Base-by-base conservation (phyloP, 2,797 vertebrate genomes). In the Melanogrammus aeglefinus region DNA sequence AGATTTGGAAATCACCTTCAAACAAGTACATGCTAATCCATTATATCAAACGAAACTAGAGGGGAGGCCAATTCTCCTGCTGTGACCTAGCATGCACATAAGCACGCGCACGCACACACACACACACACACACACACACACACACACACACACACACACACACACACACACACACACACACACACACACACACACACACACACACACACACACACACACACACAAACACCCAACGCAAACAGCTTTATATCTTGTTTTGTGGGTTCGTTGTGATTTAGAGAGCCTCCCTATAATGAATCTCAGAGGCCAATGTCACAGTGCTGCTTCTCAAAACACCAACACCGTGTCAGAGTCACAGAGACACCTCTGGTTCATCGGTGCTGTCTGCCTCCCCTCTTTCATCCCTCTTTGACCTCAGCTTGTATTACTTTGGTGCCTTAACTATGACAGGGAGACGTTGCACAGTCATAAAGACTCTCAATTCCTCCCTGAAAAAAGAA, bases 201-300 rank as follows among this genome's bases (percentile, higher is more conserved):
- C 77, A 74, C 36, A 35, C 73, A 47, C 73, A 44, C 24, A 74
- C 38, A 44, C 73, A 29, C 38, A 74, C 73, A 44, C 73, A 44
- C 51, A 47, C 73, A 33, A 51, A 51, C 16, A 63, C 57, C 57
- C 21, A 21, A 18, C 57, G 6, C 16, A 75, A 6, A 75, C 13
- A 41, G 13, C 24, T 18, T 89, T 88, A 91, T 83, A 85, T 85
- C 83, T 88, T 83, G 79, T 85, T 85, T 85, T 87, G 82, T 84
- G 78, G 41, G 41, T 1, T 2, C 16, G 47, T 21, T 63, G 80
- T 86, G 90, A 92, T 91, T 89, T 91, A 90, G 86, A 78, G 84
- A 79, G 71, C 80, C n/a, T 73, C 0, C 8, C 72, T 72, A 77
- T 80, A 76, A 85, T 84, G 78, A 77, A 88, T 88, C 88, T 88